Evolutionary conservation across 2,888 invertebrate species (phyloP), one percentile per base, ranked within the genome.

Genomic region (Tanypteryx hageni): DNA sequence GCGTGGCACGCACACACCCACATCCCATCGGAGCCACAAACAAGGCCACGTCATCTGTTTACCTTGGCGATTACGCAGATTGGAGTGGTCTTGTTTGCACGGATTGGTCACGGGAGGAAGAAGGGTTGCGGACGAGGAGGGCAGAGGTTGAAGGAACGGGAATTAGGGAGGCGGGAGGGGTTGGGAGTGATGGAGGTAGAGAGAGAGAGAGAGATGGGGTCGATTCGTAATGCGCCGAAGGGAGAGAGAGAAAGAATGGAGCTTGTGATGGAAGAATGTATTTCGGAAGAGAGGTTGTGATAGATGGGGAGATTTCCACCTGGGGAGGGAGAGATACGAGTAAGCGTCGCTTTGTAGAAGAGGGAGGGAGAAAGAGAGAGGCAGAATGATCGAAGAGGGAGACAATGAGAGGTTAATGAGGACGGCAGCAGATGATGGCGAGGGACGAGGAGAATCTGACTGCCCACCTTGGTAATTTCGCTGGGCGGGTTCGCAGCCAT

Each of bases 11-110:
- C 56, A 13, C 31, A 7, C 44, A 44, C 44, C 44, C 44, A 44
- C 3, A 44, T 44, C 44, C 44, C 44, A 44, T 44, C 44, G 44
- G 44, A 44, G 44, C 14, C 83, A 11, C 83, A 83, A 83, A 83
- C 83, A 83, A 18, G 56, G 83, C 83, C 83, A 83, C 83, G 83
- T 83, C 83, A 83, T 83, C 83, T 83, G 83, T 83, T 83, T 83
- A 83, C 83, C 83, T 83, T 56, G 83, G 83, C 83, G 83, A 83
- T 83, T 83, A 83, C 83, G 83, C 56, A 83, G 83, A 83, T 83
- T 83, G 83, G 57, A 83, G 83, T 83, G 83, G 83, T 57, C 56
- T n/a, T 83, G 83, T 83, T 83, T 83, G 83, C 83, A 83, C 83
- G 83, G 82, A 14, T 31, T 5, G 31, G 44, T 82, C 82, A 44